Evolutionary conservation across 2,888 invertebrate genomes (phyloP), one percentile per base, ranked within the genome.

Genomic region (Drosophila mayaguana): DNA sequence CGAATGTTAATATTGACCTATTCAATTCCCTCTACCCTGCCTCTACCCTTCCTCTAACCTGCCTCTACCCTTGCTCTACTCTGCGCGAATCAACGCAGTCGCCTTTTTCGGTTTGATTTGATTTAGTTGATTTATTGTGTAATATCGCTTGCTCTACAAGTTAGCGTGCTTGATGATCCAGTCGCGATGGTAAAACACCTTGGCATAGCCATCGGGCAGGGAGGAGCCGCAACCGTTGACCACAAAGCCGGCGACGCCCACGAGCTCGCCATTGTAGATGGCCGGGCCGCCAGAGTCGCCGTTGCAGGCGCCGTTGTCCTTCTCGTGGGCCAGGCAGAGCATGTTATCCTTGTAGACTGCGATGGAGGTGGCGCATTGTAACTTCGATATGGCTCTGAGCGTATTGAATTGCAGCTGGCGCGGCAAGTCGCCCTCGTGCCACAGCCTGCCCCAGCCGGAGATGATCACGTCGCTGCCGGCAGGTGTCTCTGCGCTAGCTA

Each of bases 231-330:
- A 91, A n/a, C 86, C 88, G 4, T 48, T 57, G 25, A 80, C 63
- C 9, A 91, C 88, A 63, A 91, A 91, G 25, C 88, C 90, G 22
- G 91, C 89, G 60, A 91, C 64, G 25, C 91, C 91, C 22, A 91
- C 89, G 22, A 91, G 18, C 69, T 91, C 76, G 0, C 74, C 75
- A 14, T 88, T 78, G 18, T 77, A 86, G 5, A 90, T 64, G 4
- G 91, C 91, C 28, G 91, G 91, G 45, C 91, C 91, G 22, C 91
- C 91, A 9, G 90, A 91, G 64, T 91, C 91, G 18, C 91, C 91
- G 45, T 83, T 81, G 70, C 91, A 91, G 36, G 89, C 91, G 16
- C 91, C 91, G 70, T 91, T 82, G 48, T 69, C 75, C 3, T 25
- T 16, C 2, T 54, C 42, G 57, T 91, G 90, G 9, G 76, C 85